phyloP scores from a whole-genome alignment of 2,797 vertebrate genomes.

The Melanotaenia trifasciata region DNA sequence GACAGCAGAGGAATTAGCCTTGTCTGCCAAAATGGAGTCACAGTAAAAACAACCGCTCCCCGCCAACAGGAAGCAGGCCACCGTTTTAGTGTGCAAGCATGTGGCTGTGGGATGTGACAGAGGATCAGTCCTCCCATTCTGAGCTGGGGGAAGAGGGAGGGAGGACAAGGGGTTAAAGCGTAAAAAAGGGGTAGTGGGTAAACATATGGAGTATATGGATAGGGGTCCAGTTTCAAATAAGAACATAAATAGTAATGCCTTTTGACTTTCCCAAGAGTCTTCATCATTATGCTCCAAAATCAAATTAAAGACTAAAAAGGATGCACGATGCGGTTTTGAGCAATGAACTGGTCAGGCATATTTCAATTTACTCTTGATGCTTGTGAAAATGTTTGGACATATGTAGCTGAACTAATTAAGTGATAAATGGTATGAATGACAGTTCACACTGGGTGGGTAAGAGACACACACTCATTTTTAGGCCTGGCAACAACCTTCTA shows the following conservation, averaged over 20 bases:
- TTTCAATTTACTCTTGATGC: too few species aligned
- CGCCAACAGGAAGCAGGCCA: slow-evolving; percentile 75
- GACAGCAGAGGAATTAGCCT: slow-evolving; percentile 72
- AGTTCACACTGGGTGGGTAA: slow-evolving; percentile 11
- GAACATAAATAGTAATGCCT: too few species aligned
- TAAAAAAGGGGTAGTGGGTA: slow-evolving; percentile 24
- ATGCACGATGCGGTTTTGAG: too few species aligned
- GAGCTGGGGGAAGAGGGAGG: slow-evolving; percentile 33
- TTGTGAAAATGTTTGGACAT: too few species aligned
- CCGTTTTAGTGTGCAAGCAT: slow-evolving; percentile 57
- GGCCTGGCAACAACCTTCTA: background rate
- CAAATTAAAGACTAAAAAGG: too few species aligned
- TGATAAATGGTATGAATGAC: background rate
- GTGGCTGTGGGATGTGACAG: slow-evolving; percentile 55
- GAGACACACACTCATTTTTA: slow-evolving; percentile 28
- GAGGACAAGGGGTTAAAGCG: slow-evolving; percentile 12
- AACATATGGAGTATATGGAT: slow-evolving; percentile 29
- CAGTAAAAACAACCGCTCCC: slow-evolving; percentile 74
- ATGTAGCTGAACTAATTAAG: too few species aligned
- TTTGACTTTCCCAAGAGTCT: too few species aligned
- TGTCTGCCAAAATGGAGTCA: slow-evolving; percentile 72
- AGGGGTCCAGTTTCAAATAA: slow-evolving; percentile 10
- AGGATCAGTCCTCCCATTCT: slow-evolving; percentile 53
- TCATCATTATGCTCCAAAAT: too few species aligned
- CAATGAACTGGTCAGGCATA: too few species aligned